Base-by-base conservation (phyloP, 1,140 invertebrate genomes). In the Metopolophium dirhodum region DNA sequence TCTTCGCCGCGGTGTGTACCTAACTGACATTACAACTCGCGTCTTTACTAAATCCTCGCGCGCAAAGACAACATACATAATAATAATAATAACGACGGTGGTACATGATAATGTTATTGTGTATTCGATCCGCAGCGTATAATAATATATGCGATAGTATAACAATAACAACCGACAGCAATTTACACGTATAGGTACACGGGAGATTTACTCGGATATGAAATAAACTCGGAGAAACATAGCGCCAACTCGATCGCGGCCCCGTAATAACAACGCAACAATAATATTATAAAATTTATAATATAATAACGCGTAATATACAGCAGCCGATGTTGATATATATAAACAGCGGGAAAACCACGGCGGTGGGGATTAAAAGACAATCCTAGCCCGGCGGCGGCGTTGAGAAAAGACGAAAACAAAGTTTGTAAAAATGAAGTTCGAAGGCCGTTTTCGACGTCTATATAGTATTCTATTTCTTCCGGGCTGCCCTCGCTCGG, bases 361-460 rank as follows among this genome's bases (percentile, higher is more conserved):
- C 30, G 61, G 14, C 30, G 61, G 14, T 30, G 2, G 30, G 61
- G 61, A 77, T 77, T 77, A 77, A 77, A n/a, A n/a, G n/a, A 77
- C 14, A 77, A 77, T 77, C 61, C 61, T n/a, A n/a, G 61, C 61
- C 61, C 30, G 61, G 35, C 37, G 82, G 35, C 1, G n/a, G 77
- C 18, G 35, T 7, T 1, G 14, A 49, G 3, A 45, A 41, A n/a
- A 49, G 26, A 47, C 30, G 83, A 26, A 41, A 41, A 85, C 8
- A 85, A 41, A 85, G 37, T 85, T 41, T 23, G 30, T 87, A 87
- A 87, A 87, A 87, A 87, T 45, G 37, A 87, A 87, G 85, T 87
- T 86, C 7, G 14, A 8, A 51, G 23, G 23, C 83, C 83, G 26
- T 87, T 30, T 47, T 49, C 22, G 45, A 85, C 85, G 85, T 47